Conservation (phyloP, 1,140 invertebrate species). For the Neelides sp. region DNA sequence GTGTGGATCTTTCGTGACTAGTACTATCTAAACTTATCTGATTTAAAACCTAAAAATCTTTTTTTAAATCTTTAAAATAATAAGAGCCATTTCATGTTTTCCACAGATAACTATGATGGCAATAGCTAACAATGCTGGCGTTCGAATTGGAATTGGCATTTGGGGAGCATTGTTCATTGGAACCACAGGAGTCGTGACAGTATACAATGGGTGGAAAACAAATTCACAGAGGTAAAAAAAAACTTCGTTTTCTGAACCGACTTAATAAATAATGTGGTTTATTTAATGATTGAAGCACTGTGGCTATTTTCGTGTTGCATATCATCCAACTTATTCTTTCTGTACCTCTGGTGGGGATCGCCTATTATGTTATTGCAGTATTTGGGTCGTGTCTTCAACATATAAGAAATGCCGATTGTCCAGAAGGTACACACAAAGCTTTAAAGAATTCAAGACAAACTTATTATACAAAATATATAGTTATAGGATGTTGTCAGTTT, state of each 20-base stretch:
- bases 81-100: background rate
- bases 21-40: background rate
- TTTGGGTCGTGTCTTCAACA: constrained; percentile 30
- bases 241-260: background rate
- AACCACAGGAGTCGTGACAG: constrained; percentile 21
- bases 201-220: constrained; percentile 17
- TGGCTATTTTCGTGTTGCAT: constrained; percentile 26
- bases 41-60: background rate
- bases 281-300: constrained; percentile 11
- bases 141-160: constrained; percentile 28
- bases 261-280: constrained; percentile 7
- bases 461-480: too few species aligned
- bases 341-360: constrained; percentile 23
- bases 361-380: constrained; percentile 27
- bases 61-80: background rate
- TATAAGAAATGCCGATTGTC: constrained; percentile 14
- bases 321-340: constrained; percentile 26
- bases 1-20: background rate
- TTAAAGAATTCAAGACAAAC: too few species aligned
- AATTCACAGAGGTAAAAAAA: constrained; percentile 1
- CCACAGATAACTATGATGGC: constrained; percentile 23
- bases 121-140: constrained; percentile 23
- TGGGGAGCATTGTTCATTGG: constrained; percentile 26
- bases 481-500: too few species aligned
- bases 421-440: background rate